Base-by-base conservation (phyloP, 2,888 invertebrate genomes). In the Drosophila subquinaria region DNA sequence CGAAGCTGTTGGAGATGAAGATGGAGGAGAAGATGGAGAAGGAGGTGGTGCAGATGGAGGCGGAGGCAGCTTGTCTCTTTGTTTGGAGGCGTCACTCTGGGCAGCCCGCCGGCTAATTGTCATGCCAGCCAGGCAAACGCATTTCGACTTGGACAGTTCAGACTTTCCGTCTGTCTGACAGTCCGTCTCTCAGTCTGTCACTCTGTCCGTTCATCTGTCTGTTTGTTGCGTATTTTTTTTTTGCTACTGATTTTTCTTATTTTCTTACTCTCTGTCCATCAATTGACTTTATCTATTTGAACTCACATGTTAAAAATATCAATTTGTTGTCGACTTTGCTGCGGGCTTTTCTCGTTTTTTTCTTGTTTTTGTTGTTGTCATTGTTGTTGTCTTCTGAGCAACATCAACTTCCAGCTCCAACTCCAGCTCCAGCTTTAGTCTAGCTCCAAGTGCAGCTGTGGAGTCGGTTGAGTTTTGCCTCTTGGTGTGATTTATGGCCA, bases 211-310 rank as follows among this genome's bases (percentile, higher is more conserved):
- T 11, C 42, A 56, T 69, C 52, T 62, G 61, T 62, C 40, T 57
- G 50, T 48, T 59, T 38, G 61, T 74, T 71, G 79, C 65, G 48
- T n/a, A 3, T 17, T 20, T 17, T 52, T 38, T 48, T 65, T 72
- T 73, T 56, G 88, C 86, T 85, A 83, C 83, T 85, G 88, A 85
- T 85, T 88, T 85, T 81, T 88, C 77, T 85, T 86, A 77, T 81
- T 81, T 82, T 73, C 63, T 72, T 84, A 81, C 82, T 69, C 81
- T 79, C 67, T 71, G 83, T 87, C 87, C 84, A 88, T 86, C 83
- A 86, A 88, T 85, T 86, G 86, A 82, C 87, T 88, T 88, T 88
- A 85, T 85, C 84, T 85, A 88, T 85, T 85, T 85, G 84, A 85
- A 85, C 84, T 88, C 84, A 72, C 85, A 85, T 85, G 84, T 85